Evolutionary conservation across 2,113 vertebrate genomes (phyloP).

Genomic region (Stomatorhinus ivindoensis): DNA sequence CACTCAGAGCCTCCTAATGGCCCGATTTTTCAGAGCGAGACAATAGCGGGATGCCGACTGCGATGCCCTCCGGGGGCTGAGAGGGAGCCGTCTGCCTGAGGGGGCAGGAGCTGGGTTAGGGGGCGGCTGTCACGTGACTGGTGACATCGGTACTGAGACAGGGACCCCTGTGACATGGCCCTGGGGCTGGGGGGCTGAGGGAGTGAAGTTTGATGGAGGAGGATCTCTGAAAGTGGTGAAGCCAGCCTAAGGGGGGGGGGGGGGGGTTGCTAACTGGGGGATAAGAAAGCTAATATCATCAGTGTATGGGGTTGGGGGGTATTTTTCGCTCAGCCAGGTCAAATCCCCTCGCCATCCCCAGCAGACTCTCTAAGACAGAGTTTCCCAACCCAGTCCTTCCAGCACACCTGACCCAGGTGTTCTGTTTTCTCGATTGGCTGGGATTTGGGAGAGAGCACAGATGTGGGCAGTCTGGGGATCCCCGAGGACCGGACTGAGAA

Average conservation of each 20-base stretch:
- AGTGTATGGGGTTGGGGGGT: background rate
- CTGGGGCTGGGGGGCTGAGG: conserved; percentile 51
- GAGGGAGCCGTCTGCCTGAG: conserved; percentile 23
- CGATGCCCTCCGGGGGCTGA: background rate
- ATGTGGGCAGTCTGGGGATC: background rate
- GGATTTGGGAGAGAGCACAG: background rate
- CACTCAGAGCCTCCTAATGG: conserved; percentile 15
- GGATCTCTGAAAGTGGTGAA: background rate
- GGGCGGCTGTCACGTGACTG: conserved; percentile 30
- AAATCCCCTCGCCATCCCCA: background rate
- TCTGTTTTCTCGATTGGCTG: background rate
- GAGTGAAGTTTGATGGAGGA: conserved; percentile 32
- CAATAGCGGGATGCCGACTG: background rate
- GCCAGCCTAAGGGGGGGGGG: background rate
- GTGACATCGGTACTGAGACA: conserved; percentile 36
- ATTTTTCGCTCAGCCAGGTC: background rate
- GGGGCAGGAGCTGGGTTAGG: conserved; percentile 12
- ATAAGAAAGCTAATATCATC: background rate
- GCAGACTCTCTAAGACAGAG: background rate
- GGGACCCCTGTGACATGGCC: conserved; percentile 38
- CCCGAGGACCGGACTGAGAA: background rate
- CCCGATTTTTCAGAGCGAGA: background rate
- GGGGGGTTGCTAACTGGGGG: background rate
- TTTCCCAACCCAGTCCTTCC: background rate
- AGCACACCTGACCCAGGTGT: background rate